These are phyloP conservation scores for Aptenodytes forsteri DNA, from an alignment of 2,113 vertebrate species.

Conservation along the genomic window DNA sequence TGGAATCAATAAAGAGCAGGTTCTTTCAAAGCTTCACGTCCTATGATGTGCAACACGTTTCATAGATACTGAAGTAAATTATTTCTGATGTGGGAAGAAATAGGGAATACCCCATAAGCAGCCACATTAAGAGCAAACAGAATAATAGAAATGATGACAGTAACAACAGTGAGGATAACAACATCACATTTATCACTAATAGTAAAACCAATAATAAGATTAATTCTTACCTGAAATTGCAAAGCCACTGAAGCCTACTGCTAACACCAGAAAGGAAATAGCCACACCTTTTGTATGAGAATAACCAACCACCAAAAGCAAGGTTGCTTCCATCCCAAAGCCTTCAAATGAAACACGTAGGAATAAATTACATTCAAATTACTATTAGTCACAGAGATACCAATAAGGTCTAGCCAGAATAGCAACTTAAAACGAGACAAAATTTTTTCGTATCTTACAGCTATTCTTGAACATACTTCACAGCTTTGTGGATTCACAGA, in stretches of 20 bases:
- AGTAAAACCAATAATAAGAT: neutral
- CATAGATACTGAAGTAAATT: neutral
- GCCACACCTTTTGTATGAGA: constrained; percentile 93
- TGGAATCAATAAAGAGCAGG: neutral
- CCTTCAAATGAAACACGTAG: constrained; percentile 73
- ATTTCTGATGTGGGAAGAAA: neutral
- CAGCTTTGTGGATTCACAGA: neutral
- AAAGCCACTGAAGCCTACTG: constrained; percentile 97
- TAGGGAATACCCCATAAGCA: neutral
- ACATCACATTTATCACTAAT: neutral
- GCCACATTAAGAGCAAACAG: neutral
- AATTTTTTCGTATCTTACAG: neutral
- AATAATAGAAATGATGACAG: neutral
- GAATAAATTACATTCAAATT: neutral
- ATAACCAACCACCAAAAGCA: constrained; percentile 94
- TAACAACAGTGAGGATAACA: neutral
- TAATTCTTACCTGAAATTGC: constrained; percentile 92
- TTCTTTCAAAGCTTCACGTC: neutral
- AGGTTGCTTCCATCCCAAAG: constrained; percentile 97
- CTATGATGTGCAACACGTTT: neutral
- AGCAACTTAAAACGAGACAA: neutral
- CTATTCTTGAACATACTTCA: neutral
- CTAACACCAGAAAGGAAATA: constrained; percentile 94
- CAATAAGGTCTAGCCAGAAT: neutral
- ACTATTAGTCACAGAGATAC: neutral